phyloP scores from a whole-genome alignment of 2,113 vertebrate genomes.

The Odobenus rosmarus region DNA sequence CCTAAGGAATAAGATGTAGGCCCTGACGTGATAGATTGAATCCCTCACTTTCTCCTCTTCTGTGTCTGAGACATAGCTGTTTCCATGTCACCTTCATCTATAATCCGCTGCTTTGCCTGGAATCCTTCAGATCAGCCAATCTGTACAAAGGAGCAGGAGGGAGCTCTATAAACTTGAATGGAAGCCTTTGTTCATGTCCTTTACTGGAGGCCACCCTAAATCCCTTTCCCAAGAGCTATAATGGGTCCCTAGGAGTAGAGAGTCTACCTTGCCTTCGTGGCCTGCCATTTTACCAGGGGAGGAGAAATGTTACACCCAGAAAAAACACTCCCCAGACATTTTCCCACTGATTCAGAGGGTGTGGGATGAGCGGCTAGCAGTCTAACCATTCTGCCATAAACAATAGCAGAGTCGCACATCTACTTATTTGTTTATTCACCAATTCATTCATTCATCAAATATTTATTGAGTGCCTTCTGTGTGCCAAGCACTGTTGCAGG shows the following conservation, averaged over 20 bases:
- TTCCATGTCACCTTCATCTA: not conserved
- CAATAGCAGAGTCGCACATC: not conserved
- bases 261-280: not conserved
- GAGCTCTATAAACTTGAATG: not conserved
- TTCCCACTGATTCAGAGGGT: not conserved
- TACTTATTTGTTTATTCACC: not conserved
- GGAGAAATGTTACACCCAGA: not conserved
- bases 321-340: not conserved
- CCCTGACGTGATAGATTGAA: not conserved
- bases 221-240: not conserved
- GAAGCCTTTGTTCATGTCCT: not conserved
- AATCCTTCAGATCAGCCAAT: not conserved
- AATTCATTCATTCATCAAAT: not conserved
- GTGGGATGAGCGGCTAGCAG: not conserved
- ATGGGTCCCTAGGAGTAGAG: not conserved
- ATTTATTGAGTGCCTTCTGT: not conserved
- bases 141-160: not conserved
- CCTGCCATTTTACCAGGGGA: not conserved
- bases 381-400: not conserved
- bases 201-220: not conserved
- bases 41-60: not conserved
- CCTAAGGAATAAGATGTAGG: not conserved
- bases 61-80: not conserved
- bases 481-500: not conserved
- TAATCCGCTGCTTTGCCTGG: not conserved